phyloP scores from a whole-genome alignment of 2,888 invertebrate genomes.

The Zaprionus obscuricornis region DNA sequence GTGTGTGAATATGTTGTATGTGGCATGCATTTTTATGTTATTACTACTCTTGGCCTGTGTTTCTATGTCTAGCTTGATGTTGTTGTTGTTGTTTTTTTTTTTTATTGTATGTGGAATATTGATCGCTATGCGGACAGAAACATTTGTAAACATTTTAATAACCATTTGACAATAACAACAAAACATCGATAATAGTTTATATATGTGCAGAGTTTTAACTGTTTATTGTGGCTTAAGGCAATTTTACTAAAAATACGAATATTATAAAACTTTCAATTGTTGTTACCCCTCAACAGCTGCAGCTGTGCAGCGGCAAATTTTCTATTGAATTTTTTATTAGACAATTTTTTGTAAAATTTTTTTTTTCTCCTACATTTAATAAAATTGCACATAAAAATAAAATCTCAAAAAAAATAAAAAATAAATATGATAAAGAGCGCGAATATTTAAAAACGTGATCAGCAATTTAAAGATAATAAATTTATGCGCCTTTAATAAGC shows the following conservation, averaged over 20 bases:
- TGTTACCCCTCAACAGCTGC: conserved; percentile 46
- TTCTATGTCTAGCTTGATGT: too few relatives aligned
- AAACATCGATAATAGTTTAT: conserved; percentile 6
- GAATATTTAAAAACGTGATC: conserved; percentile 41
- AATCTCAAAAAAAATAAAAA: too few relatives aligned
- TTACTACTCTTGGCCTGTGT: conserved; percentile 37
- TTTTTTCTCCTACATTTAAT: too few relatives aligned
- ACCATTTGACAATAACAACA: conserved; percentile 63
- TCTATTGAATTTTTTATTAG: conserved; percentile 31
- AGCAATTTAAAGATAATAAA: conserved; percentile 17
- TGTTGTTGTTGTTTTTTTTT: too few relatives aligned
- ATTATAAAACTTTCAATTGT: conserved; percentile 25
- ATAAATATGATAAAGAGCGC: conserved; percentile 9
- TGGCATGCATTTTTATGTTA: conserved; percentile 60
- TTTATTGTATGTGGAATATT: conserved; percentile 37
- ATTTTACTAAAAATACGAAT: conserved; percentile 39
- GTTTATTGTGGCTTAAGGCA: conserved; percentile 24
- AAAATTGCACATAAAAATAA: too few relatives aligned
- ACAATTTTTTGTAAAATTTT: too few relatives aligned
- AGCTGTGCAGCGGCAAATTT: too few relatives aligned
- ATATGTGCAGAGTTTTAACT: conserved; percentile 1
- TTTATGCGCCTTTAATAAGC: conserved; percentile 14
- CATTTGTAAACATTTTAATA: conserved; percentile 78
- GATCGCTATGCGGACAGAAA: conserved; percentile 60
- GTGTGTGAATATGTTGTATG: conserved; percentile 20